Conservation (phyloP, 2,113 vertebrate genomes). For the Festucalex cinctus region DNA sequence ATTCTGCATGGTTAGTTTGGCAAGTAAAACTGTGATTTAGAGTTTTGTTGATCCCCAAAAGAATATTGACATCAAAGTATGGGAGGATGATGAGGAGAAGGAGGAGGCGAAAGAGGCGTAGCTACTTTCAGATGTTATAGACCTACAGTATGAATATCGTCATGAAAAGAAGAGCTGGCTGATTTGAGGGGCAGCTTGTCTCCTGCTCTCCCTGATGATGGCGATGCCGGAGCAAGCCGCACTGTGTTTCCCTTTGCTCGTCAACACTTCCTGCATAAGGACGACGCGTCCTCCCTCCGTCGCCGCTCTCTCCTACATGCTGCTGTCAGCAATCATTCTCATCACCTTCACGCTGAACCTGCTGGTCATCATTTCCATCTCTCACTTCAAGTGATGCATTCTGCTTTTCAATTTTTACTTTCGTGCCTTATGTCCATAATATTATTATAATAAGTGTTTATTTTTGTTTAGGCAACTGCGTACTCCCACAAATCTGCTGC, state of each 20-base stretch:
- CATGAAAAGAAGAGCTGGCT: background rate
- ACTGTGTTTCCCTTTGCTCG: slow-evolving; percentile 32
- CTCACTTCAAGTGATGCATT: slow-evolving; percentile 23
- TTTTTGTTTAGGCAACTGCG: slow-evolving; percentile 55
- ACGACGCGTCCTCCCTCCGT: fast-evolving
- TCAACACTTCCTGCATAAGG: slow-evolving; percentile 36
- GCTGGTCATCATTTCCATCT: slow-evolving; percentile 33
- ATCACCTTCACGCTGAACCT: slow-evolving; percentile 25
- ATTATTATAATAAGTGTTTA: background rate
- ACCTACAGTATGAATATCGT: background rate
- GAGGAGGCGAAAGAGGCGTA: background rate
- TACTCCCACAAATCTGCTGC: slow-evolving; percentile 59
- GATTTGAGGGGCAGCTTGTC: background rate
- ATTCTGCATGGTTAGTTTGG: too few species aligned
- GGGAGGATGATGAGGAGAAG: background rate
- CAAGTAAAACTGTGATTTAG: too few species aligned
- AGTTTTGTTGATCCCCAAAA: too few species aligned
- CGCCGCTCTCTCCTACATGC: background rate
- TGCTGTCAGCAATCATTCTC: slow-evolving; percentile 10
- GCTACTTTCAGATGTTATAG: background rate
- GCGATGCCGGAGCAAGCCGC: background rate
- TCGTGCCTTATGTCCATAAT: background rate
- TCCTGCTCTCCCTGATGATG: background rate
- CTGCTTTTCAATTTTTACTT: background rate
- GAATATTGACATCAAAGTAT: background rate